phyloP scores from a whole-genome alignment of 2,113 vertebrate genomes.

The Carollia perspicillata region DNA sequence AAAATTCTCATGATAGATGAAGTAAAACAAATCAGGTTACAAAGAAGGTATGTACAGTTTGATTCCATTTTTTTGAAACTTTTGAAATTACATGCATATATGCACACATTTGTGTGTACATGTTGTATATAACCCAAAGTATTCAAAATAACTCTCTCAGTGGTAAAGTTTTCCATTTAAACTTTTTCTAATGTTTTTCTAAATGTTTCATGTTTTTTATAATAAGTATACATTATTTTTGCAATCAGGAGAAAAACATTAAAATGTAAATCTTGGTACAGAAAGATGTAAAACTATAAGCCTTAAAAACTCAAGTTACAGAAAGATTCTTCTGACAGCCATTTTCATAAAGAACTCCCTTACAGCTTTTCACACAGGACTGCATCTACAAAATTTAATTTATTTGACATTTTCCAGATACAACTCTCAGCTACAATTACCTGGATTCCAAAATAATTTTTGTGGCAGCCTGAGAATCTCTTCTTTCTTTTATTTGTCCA shows the following conservation, averaged over 20 bases:
- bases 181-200: constrained; percentile 32
- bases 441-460: not conserved
- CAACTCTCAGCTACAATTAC: not conserved
- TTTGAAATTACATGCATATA: not conserved
- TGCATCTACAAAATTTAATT: not conserved
- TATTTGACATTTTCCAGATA: not conserved
- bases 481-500: not conserved
- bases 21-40: not conserved
- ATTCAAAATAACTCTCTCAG: not conserved
- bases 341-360: not conserved
- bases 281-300: not conserved
- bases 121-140: not conserved
- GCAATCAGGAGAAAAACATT: not conserved
- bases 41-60: not conserved
- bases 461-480: not conserved
- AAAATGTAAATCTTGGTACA: not conserved
- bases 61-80: not conserved
- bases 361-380: not conserved
- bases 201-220: not conserved
- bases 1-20: not conserved
- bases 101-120: not conserved
- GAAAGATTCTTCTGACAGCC: not conserved
- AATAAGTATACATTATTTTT: not conserved
- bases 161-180: not conserved
- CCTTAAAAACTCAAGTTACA: not conserved